Percentiles rank a stretch among this genome's conserved stretches.
Conservation (phyloP, 2,888 invertebrate genomes). For the Pachydiplax longipennis region DNA sequence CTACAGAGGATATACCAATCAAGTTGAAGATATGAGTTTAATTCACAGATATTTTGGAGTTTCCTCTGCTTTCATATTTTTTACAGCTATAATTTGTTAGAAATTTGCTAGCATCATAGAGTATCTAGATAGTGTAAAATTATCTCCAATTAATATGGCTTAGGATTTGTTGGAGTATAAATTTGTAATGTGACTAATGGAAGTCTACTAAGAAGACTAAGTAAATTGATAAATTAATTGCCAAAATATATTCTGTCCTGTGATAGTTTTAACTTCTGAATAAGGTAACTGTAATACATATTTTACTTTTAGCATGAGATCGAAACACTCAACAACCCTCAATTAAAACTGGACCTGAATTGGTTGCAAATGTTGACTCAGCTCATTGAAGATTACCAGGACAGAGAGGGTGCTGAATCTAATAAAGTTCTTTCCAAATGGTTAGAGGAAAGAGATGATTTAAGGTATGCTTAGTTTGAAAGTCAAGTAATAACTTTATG, state of each 20-base stretch:
- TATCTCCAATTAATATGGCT: too few relatives aligned
- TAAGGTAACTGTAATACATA: neutral
- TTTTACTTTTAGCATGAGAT: conserved; percentile 80
- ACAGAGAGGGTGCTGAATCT: conserved; percentile 74
- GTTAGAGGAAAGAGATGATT: conserved; percentile 80
- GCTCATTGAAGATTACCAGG: conserved; percentile 88
- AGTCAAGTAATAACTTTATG: neutral
- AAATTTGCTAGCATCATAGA: too few relatives aligned
- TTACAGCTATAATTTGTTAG: too few relatives aligned
- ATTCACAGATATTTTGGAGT: too few relatives aligned
- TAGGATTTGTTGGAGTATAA: too few relatives aligned
- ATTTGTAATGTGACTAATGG: too few relatives aligned
- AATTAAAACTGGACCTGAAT: conserved; percentile 87
- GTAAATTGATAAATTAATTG: too few relatives aligned
- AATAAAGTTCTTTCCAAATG: conserved; percentile 73
- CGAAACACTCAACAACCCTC: conserved; percentile 79
- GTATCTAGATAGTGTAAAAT: too few relatives aligned
- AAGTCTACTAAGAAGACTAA: too few relatives aligned
- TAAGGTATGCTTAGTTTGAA: conserved; percentile 66
- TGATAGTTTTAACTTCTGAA: neutral
- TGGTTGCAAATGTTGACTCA: conserved; percentile 93
- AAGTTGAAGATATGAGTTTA: too few relatives aligned
- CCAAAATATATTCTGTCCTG: neutral
- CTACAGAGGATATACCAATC: too few relatives aligned
- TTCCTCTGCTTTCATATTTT: too few relatives aligned